These are phyloP conservation scores for Euzetes globulus DNA, from an alignment of 2,888 invertebrate species.

Conservation along the genomic window DNA sequence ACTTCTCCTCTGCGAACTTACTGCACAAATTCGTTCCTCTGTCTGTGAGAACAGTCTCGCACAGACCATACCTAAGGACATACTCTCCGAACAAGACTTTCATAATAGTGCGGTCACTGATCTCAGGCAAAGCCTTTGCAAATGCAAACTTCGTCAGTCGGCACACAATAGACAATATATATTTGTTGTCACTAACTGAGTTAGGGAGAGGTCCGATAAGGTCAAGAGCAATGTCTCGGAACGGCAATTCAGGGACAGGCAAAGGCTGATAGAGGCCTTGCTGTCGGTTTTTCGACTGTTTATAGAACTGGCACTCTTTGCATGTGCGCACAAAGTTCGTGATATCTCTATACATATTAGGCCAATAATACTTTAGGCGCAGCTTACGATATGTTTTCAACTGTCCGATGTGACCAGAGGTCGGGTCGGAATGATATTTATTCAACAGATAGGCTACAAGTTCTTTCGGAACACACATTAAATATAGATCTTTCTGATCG, in stretches of 20 bases:
- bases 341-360: neutral
- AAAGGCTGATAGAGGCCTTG: neutral
- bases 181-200: neutral
- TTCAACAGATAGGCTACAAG: no score
- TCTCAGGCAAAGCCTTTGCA: neutral
- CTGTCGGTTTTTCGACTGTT: neutral
- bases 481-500: no score
- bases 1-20: neutral
- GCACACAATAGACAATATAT: neutral
- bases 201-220: neutral
- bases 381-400: neutral
- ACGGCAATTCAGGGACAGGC: neutral
- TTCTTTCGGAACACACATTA: no score
- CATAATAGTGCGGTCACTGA: neutral
- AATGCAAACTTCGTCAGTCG: neutral
- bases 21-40: neutral
- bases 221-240: neutral
- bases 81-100: neutral
- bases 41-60: neutral
- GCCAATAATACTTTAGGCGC: neutral
- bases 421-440: no score
- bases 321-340: neutral
- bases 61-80: neutral
- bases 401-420: neutral
- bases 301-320: neutral